These are phyloP conservation scores for Crypturellus tataupa DNA, from an alignment of 2,797 vertebrate species.

Conservation along the genomic window DNA sequence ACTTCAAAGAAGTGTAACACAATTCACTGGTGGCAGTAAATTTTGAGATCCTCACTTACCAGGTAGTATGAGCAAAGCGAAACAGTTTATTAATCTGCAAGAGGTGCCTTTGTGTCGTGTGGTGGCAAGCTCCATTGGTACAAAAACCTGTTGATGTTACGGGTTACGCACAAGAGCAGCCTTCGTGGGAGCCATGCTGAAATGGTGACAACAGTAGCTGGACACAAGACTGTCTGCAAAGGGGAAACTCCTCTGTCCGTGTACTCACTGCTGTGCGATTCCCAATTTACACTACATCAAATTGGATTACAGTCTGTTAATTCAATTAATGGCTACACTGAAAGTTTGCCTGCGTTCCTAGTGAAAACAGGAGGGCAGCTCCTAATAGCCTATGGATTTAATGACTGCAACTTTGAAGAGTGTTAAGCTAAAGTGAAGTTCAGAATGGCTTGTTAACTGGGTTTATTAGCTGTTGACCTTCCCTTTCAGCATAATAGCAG, in stretches of 20 bases:
- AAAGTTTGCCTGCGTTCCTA: constrained; percentile 75
- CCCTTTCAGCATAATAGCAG: constrained; percentile 79
- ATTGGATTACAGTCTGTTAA: constrained; percentile 78
- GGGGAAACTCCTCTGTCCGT: background rate
- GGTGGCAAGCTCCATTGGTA: background rate
- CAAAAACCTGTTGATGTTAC: constrained; percentile 20
- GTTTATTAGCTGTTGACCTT: constrained; percentile 87
- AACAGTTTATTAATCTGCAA: constrained; percentile 15
- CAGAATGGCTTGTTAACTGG: constrained; percentile 83
- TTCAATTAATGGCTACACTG: constrained; percentile 79
- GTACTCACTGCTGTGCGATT: constrained; percentile 34
- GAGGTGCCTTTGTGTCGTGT: constrained; percentile 14
- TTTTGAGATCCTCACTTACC: constrained; percentile 13
- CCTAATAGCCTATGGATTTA: constrained; percentile 80
- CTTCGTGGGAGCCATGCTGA: background rate
- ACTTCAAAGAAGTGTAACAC: background rate
- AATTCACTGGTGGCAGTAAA: background rate
- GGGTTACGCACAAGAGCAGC: constrained; percentile 35
- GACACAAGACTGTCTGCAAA: constrained; percentile 16
- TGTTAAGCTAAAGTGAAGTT: constrained; percentile 80
- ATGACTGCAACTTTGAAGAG: constrained; percentile 81
- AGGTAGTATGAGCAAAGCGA: background rate
- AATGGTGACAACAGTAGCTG: background rate
- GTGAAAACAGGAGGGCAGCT: constrained; percentile 71
- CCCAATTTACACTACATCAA: constrained; percentile 73